Evolutionary conservation across 1,140 invertebrate species (phyloP), one percentile per base, ranked within the genome.

Genomic region (Pseudoatta argentina): DNA sequence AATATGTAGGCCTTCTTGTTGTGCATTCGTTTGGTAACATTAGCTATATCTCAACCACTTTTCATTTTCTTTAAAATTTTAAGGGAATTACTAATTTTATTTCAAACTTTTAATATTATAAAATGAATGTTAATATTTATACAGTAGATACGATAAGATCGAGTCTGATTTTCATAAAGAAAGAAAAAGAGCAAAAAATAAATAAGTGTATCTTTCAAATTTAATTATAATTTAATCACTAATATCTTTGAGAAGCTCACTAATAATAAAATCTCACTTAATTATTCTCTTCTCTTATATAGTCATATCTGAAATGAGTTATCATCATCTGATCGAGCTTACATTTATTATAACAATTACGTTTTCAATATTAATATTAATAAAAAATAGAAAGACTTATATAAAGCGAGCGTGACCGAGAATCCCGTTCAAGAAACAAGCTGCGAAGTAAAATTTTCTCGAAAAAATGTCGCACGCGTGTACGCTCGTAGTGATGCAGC

Each of bases 401-500:
- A 71, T 44, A 14, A 51, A 73, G 14, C 71, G 12, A 44, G 8
- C 10, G 18, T 55, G 53, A 85, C 44, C 3, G 8, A 76, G 48
- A 85, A 76, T 61, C 61, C 39, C 48, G 44, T 73, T 51, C 44
- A 7, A 44, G 73, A 34, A 66, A 76, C 30, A 27, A 30, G 21
- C 51, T 24, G 34, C 14, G 8, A 73, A 66, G 55, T 48, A 48
- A 51, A n/a, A 57, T 3, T 77, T 21, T 61, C 53, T 71, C 24
- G 55, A 69, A 79, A 87, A 63, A 79, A 59, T 82, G 59, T 77
- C 83, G 57, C n/a, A 3, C 64, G 64, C 63, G 18, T 12, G 39
- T 44, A 44, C 34, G 2, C 61, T 78, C 27, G 87, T 53, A 53
- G 75, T 82, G 89, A 90, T 85, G 72, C 63, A 71, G 61, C 51